Base-by-base conservation (phyloP, 2,888 invertebrate species). In the Endotricha flammealis region DNA sequence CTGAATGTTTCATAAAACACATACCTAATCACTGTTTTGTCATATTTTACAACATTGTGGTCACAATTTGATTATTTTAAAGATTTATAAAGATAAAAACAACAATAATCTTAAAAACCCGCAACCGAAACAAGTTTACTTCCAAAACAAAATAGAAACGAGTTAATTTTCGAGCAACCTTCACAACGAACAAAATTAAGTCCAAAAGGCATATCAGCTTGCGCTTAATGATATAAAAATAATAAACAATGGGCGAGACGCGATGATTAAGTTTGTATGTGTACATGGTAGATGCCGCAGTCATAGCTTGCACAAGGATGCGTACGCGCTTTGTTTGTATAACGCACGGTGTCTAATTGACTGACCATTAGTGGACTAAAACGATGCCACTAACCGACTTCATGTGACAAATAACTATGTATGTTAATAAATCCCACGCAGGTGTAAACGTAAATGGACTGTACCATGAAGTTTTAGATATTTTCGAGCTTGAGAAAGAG, bases 301-400 rank as follows among this genome's bases (percentile, higher is more conserved):
- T 11, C 24, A 12, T 16, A n/a, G 30, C 25, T 43, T 43, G 32
- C 42, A 34, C 27, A 39, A 43, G 20, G 8, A 17, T 29, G 32
- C 32, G 35, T 38, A 38, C 35, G 32, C 37, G 10, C 25, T 4
- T 11, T 17, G 14, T 11, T n/a, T n/a, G 3, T 8, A 7, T 6
- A 20, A 20, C 20, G 3, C 20, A 7, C 20, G 3, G 20, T 3
- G 6, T 6, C 3, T n/a, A 20, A 6, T 20, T 20, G 20, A 20
- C 20, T 20, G 20, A 8, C 20, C 20, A 20, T 4, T 20, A 20
- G n/a, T 2, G n/a, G 16, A 16, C 16, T 16, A n/a, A n/a, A n/a
- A n/a, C n/a, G n/a, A n/a, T n/a, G n/a, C n/a, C n/a, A n/a, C n/a
- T n/a, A n/a, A n/a, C n/a, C n/a, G n/a, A n/a, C n/a, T n/a, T n/a